A percentile compares a stretch with the other conserved stretches of the same genome.
Conservation (phyloP, 2,797 vertebrate species). For the Micropoecilia bifurca region DNA sequence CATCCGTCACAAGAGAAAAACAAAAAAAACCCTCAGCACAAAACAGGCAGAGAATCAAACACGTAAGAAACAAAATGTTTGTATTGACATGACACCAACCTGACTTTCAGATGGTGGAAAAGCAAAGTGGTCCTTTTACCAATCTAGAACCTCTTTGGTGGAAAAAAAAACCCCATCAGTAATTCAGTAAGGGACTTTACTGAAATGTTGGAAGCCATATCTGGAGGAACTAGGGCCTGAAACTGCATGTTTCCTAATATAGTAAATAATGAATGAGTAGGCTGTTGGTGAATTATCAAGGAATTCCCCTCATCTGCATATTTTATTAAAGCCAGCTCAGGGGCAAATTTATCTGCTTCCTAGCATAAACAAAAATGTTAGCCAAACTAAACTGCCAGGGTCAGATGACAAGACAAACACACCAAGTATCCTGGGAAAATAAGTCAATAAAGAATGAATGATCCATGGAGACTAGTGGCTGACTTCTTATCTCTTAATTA, state of each 20-base stretch:
- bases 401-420: neutral
- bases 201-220: constrained; percentile 19
- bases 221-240: neutral
- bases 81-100: neutral
- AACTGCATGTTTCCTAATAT: constrained; percentile 18
- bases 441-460: neutral
- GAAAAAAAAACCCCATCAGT: neutral
- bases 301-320: constrained; percentile 68
- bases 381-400: neutral
- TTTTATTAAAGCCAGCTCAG: constrained; percentile 80
- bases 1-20: neutral
- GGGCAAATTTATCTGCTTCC: neutral
- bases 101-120: neutral
- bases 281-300: constrained; percentile 53
- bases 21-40: neutral
- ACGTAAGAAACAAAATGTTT: neutral
- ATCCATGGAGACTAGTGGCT: neutral
- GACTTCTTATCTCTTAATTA: neutral
- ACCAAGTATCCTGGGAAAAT: neutral
- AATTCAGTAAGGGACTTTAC: constrained; percentile 12
- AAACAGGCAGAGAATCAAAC: neutral
- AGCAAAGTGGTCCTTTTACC: neutral
- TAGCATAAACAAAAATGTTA: neutral
- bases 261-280: constrained; percentile 49
- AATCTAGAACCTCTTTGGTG: constrained; percentile 2